Evolutionary conservation across 2,797 vertebrate species (phyloP), one percentile per base, ranked within the genome.

Genomic region (Huso huso): DNA sequence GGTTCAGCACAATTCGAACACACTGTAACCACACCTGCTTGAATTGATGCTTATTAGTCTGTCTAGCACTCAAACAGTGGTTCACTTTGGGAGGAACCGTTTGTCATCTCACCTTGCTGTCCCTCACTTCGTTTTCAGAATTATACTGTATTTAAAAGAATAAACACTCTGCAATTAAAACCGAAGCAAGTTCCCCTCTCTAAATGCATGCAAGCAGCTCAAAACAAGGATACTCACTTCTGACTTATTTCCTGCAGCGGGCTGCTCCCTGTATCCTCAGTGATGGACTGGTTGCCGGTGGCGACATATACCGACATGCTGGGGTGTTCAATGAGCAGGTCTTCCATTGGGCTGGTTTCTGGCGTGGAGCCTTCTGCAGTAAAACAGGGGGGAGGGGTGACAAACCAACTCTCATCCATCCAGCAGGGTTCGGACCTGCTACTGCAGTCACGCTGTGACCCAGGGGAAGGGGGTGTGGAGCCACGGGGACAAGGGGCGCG

Each of bases 341-440:
- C 95, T 80, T 98, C 97, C 93, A 98, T 91, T 49, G 97, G 97
- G 84, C 89, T 98, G 90, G 93, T 89, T 87, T 96, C 95, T 37
- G 96, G 85, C 8, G 87, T 89, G 66, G 87, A 87, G 84, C 91
- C 95, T 79, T 99, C 97, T 97, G 94, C 95, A 94, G 95, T 99
- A 88, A 99, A 99, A 97, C 96, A 98, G 92, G 94, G 95, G 89
- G 96, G 96, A 95, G 96, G 96, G 94, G 96, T 99, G 92, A 99
- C 95, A 94, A 97, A 98, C 96, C 96, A 99, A 89, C 96, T 99
- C 93, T 98, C 96, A 87, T 98, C 96, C 96, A 98, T 96, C 90
- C 94, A 91, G 89, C 94, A 93, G 88, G 94, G 91, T 73, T 91
- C 86, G 82, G 89, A 85, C 79, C 88, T 89, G 81, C 87, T 83